A percentile compares a stretch with the other conserved stretches of the same genome.
Conservation (phyloP, 2,797 vertebrate species). For the Diplodus puntazzo region DNA sequence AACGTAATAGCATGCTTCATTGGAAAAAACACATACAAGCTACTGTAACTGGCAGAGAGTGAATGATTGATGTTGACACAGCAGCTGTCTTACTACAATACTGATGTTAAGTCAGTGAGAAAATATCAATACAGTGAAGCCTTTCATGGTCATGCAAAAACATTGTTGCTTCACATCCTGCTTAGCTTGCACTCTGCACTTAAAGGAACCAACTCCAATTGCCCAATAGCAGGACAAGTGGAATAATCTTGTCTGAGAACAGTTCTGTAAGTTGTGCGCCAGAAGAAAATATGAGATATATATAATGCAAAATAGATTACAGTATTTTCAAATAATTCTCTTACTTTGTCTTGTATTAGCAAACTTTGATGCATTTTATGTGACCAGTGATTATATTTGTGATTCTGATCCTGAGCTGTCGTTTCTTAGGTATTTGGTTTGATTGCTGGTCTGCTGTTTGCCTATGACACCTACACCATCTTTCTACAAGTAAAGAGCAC, state of each 20-base stretch:
- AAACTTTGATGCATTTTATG: not conserved
- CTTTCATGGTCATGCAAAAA: not conserved
- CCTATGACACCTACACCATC: slow-evolving; percentile 83
- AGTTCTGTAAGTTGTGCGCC: not conserved
- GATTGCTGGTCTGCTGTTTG: slow-evolving; percentile 81
- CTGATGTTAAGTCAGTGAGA: not conserved
- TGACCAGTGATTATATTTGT: not conserved
- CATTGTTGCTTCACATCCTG: too few relatives aligned
- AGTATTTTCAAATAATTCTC: not conserved
- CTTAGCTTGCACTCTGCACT: too few relatives aligned
- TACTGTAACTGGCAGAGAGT: too few relatives aligned
- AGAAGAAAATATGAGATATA: not conserved
- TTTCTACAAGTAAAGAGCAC: slow-evolving; percentile 69
- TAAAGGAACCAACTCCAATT: too few relatives aligned
- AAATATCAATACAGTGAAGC: not conserved
- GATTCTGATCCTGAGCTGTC: slow-evolving; percentile 17
- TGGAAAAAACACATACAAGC: not conserved
- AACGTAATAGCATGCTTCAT: not conserved
- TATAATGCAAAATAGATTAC: not conserved
- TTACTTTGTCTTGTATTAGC: not conserved
- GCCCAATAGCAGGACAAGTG: not conserved
- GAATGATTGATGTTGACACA: not conserved
- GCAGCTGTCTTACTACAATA: not conserved
- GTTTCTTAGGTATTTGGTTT: slow-evolving; percentile 83
- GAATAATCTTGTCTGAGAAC: not conserved